Conservation (phyloP, 2,797 vertebrate genomes). For the Mormyrus hasselquistii region DNA sequence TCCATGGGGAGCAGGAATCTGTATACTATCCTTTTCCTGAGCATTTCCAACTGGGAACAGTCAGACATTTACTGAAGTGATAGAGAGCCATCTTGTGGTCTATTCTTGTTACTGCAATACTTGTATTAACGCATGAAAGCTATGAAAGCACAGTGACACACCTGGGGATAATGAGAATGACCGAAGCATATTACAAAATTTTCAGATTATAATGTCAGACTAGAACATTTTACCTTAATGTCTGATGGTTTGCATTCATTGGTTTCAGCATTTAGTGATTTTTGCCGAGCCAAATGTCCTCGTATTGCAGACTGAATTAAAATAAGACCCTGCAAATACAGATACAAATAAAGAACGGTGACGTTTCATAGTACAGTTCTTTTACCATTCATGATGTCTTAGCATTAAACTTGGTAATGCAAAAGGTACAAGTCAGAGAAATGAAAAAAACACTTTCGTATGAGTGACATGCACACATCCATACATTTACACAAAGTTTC, state of each 20-base stretch:
- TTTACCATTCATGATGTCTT: background rate
- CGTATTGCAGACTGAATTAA: constrained; percentile 71
- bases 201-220: background rate
- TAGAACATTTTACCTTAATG: constrained; percentile 51
- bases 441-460: background rate
- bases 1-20: background rate
- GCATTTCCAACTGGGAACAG: background rate
- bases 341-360: background rate
- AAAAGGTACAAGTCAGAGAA: background rate
- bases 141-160: background rate
- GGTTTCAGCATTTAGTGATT: constrained; percentile 43
- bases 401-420: background rate
- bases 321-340: constrained; percentile 53
- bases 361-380: background rate
- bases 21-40: background rate
- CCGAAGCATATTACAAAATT: background rate
- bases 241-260: constrained; percentile 23
- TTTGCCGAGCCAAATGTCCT: constrained; percentile 64
- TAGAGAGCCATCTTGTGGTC: constrained; percentile 14
- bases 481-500: background rate
- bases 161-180: background rate
- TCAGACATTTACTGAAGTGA: background rate
- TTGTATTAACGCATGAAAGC: background rate
- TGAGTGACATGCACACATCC: background rate
- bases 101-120: constrained; percentile 16